These are phyloP conservation scores for Rhombomys opimus DNA, from an alignment of 2,113 vertebrate genomes.

Conservation along the genomic window DNA sequence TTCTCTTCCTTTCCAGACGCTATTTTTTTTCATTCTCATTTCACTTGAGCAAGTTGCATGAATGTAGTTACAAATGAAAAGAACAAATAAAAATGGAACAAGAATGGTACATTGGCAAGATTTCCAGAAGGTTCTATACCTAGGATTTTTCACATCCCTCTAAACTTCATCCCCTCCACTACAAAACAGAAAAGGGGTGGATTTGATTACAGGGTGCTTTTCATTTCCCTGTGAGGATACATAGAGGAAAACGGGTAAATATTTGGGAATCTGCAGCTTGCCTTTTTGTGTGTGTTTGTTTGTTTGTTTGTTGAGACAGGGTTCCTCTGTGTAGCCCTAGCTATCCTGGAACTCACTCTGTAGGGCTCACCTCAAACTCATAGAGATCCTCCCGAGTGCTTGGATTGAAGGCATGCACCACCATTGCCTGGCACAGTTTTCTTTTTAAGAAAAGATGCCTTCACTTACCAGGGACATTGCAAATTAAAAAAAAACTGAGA, in stretches of 20 bases:
- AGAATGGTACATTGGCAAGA: conserved; percentile 37
- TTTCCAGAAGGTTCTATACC: conserved; percentile 27
- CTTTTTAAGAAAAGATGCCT: conserved; percentile 37
- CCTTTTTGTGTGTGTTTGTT: background rate
- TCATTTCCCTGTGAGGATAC: background rate
- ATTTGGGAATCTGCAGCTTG: background rate
- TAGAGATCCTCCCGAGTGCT: background rate
- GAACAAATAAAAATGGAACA: conserved; percentile 49
- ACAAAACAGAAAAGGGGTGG: background rate
- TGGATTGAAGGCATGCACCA: background rate
- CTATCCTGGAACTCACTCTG: background rate
- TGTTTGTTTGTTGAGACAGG: background rate
- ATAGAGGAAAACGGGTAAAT: conserved; percentile 10
- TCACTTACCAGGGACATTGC: background rate
- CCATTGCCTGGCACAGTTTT: background rate
- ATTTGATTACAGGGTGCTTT: conserved; percentile 2
- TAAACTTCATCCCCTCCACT: conserved; percentile 50
- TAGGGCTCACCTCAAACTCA: background rate
- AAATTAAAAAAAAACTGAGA: background rate
- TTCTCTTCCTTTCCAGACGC: conserved; percentile 82
- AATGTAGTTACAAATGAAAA: conserved; percentile 79
- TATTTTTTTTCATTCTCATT: conserved; percentile 63
- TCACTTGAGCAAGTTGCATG: conserved; percentile 71
- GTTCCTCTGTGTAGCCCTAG: background rate
- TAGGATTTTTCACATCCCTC: conserved; percentile 41